Evolutionary conservation across 2,113 vertebrate species (phyloP), one percentile per base, ranked within the genome.

Genomic region (Miniopterus natalensis): DNA sequence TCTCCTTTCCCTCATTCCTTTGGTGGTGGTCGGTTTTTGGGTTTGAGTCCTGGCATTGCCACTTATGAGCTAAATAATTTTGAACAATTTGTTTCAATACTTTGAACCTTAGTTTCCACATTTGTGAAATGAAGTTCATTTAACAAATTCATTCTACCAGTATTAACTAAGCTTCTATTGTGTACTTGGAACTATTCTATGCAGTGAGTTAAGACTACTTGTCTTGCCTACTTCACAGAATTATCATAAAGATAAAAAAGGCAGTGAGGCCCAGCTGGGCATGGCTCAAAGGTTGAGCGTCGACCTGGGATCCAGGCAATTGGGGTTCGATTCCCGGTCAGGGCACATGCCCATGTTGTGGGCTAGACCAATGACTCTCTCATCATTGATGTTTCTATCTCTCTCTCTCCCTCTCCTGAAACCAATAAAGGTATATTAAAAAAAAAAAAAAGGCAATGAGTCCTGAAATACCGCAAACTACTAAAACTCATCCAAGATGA

Each of bases 31-130:
- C 47, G 13, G 3, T 36, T 65, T 81, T 57, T 3, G 51, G 20
- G 31, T 75, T 57, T 75, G 17, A 74, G 47, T 55, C 18, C 40
- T 47, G 40, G 40, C 40, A 36, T 75, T 84, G 49, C 47, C 40
- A 29, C 8, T 23, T 84, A 66, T 18, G 49, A 66, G 31, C 8
- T 84, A 90, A 84, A 61, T 70, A 77, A 51, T 70, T 85, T 85
- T 94, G 63, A 78, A 61, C 25, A 78, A 45, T 21, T 90, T 68
- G 2, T 85, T 95, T 85, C 47, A 74, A 61, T 53, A 59, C 40
- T 84, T 59, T 59, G 49, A 94, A 94, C 70, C 40, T 40, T 51
- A 83, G 42, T 71, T 83, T 83, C 31, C 53, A 73, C 31, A 40
- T 84, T 74, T 53, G 25, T 49, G 4, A 90, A 63, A 36, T 63